Percentiles rank a stretch among this genome's conserved stretches.
Conservation (phyloP, 1,140 invertebrate species). For the Papilio helenus region DNA sequence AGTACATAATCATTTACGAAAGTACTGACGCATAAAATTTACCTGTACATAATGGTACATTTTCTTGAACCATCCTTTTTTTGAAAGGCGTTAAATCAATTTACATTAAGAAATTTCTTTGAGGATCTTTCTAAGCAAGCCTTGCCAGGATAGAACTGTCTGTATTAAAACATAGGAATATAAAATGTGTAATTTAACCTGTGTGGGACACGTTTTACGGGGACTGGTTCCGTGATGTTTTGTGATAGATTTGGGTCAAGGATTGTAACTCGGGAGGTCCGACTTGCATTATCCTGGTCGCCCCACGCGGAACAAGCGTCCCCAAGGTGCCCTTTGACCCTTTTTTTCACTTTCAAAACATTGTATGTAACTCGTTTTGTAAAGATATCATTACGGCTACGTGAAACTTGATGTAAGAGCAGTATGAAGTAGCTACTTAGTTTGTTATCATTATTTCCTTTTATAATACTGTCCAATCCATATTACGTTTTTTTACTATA, state of each 20-base stretch:
- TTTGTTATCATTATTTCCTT: background rate
- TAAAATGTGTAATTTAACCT: constrained; percentile 46
- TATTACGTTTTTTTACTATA: background rate
- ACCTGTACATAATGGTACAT: no score
- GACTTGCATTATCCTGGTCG: constrained; percentile 39
- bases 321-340: constrained; percentile 40
- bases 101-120: background rate
- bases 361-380: constrained; percentile 31
- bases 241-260: constrained; percentile 43
- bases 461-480: background rate
- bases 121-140: background rate
- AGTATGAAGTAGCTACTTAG: background rate
- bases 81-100: no score
- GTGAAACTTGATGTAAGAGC: constrained; percentile 21
- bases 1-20: no score
- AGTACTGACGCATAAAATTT: no score
- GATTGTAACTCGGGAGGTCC: constrained; percentile 30
- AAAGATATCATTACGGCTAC: constrained; percentile 32
- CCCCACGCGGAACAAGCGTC: constrained; percentile 39
- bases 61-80: no score
- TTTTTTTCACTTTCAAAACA: constrained; percentile 38
- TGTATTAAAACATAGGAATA: background rate
- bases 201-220: constrained; percentile 42
- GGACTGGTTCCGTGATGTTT: constrained; percentile 31
- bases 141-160: background rate